These are phyloP conservation scores for Antedon mediterranea DNA, from an alignment of 53 echinoderm and acorn worm genomes.

Conservation along the genomic window DNA sequence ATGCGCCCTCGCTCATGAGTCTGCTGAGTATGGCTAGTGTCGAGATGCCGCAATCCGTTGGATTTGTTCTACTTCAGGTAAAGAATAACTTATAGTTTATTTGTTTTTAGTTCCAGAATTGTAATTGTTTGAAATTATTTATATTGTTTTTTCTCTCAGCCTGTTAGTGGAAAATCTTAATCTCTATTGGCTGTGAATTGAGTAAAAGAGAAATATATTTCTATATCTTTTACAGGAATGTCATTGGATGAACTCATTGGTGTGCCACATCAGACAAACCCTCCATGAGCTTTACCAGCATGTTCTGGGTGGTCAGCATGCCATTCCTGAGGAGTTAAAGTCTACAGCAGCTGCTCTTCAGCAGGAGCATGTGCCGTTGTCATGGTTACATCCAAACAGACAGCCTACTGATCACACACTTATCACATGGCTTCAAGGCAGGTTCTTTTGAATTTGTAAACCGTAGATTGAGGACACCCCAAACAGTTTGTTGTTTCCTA, in stretches of 20 bases:
- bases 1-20: conserved; percentile 79
- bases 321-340: conserved; percentile 34
- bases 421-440: conserved; percentile 71
- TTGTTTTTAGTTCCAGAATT: no score
- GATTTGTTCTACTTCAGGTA: conserved; percentile 88
- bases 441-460: no score
- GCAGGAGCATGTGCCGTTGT: conserved; percentile 59
- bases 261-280: conserved; percentile 75
- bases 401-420: conserved; percentile 73
- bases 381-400: conserved; percentile 78
- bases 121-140: no score
- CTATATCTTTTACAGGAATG: conserved; percentile 45
- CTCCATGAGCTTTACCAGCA: conserved; percentile 52
- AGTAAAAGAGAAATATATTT: not conserved
- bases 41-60: conserved; percentile 95
- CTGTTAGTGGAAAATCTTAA: no score
- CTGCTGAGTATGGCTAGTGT: conserved; percentile 46
- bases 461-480: no score
- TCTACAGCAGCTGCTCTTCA: conserved; percentile 52
- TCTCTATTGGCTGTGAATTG: no score
- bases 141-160: no score
- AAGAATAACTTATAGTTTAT: no score
- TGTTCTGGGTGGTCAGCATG: conserved; percentile 67
- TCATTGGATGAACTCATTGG: conserved; percentile 84
- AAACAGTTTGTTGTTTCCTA: no score